These are phyloP conservation scores for Ctenopoma kingsleyae DNA, from an alignment of 2,797 vertebrate species.

Conservation along the genomic window DNA sequence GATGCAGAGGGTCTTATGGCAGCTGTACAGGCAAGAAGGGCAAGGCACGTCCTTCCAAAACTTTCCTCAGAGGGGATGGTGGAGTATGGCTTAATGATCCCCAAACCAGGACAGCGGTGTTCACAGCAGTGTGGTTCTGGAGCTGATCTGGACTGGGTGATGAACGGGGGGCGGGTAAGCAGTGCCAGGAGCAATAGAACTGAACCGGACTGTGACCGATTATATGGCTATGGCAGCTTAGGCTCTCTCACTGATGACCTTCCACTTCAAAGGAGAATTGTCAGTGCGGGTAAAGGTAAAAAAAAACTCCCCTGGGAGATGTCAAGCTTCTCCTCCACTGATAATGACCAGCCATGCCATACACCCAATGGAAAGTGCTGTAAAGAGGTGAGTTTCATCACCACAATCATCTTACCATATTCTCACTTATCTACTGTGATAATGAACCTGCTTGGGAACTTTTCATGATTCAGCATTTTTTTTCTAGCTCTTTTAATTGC, in stretches of 20 bases:
- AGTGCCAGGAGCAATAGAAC: conserved; percentile 86
- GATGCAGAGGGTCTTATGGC: conserved; percentile 88
- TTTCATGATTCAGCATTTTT: neutral
- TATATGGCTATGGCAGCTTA: conserved; percentile 76
- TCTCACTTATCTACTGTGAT: conserved; percentile 28
- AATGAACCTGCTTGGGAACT: conserved; percentile 20
- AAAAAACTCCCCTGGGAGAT: conserved; percentile 95
- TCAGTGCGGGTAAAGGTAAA: conserved; percentile 92
- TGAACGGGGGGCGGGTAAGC: conserved; percentile 84
- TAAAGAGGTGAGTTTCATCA: conserved; percentile 76
- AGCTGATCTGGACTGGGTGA: conserved; percentile 91
- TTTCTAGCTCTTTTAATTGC: neutral
- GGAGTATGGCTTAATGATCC: conserved; percentile 87
- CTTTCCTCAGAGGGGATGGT: conserved; percentile 85
- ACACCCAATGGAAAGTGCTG: conserved; percentile 65
- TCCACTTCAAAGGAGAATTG: conserved; percentile 84
- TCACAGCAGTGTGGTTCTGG: conserved; percentile 75
- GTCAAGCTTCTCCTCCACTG: conserved; percentile 69
- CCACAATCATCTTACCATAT: neutral
- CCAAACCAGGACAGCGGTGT: conserved; percentile 79
- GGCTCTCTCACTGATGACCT: conserved; percentile 71
- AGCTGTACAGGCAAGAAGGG: conserved; percentile 89
- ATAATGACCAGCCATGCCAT: conserved; percentile 65
- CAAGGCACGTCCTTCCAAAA: conserved; percentile 87
- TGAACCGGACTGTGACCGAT: conserved; percentile 67